Evolutionary conservation across 2,113 vertebrate genomes (phyloP).

Genomic region (Neopipo cinnamomea): DNA sequence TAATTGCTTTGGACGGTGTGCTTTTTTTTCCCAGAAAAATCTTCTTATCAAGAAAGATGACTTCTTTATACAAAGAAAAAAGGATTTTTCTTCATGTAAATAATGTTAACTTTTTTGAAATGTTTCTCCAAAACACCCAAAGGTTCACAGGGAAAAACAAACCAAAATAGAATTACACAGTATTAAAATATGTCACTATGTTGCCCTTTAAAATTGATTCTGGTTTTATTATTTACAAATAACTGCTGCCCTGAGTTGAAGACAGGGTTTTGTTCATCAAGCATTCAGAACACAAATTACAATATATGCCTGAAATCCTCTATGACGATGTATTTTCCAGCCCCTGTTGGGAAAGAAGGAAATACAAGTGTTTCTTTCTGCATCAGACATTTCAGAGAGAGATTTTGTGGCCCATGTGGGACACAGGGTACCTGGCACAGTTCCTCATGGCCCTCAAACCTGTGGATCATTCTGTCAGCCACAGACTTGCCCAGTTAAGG

Average conservation of each 20-base stretch:
- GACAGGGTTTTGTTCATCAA: background rate
- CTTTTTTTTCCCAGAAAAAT: background rate
- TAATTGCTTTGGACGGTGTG: background rate
- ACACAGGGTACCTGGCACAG: background rate
- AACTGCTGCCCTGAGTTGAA: background rate
- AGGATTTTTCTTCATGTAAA: background rate
- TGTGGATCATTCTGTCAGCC: background rate
- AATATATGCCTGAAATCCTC: background rate
- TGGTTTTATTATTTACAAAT: background rate
- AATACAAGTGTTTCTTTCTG: background rate
- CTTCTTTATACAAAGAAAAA: background rate
- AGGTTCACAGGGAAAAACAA: background rate
- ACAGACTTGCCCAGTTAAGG: background rate
- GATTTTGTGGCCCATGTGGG: fast-evolving
- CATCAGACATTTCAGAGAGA: background rate
- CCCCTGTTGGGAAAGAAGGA: background rate
- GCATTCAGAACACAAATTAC: background rate
- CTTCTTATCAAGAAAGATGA: background rate
- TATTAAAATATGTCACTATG: background rate
- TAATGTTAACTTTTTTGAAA: background rate
- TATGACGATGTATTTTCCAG: background rate
- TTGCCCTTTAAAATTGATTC: background rate
- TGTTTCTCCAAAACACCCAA: background rate
- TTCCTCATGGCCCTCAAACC: background rate
- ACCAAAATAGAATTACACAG: background rate